phyloP scores from a whole-genome alignment of 2,797 vertebrate species.

The Bradypus variegatus region DNA sequence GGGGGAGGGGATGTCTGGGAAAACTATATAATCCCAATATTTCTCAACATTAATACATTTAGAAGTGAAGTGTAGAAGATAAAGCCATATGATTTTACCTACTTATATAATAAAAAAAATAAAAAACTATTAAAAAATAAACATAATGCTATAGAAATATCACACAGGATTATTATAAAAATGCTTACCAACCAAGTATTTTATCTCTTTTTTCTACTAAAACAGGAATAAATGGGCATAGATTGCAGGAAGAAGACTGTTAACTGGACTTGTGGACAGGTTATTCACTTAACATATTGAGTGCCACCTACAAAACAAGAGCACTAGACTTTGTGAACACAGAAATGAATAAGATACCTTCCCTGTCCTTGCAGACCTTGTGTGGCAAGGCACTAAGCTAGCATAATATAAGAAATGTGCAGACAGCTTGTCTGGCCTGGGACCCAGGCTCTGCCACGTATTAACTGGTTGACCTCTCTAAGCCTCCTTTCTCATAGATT shows the following conservation, averaged over 20 bases:
- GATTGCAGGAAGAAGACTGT: not conserved
- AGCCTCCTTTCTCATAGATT: not conserved
- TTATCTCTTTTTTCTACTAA: not conserved
- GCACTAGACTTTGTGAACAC: not conserved
- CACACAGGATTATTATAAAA: slow-evolving; percentile 6
- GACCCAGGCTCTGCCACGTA: not conserved
- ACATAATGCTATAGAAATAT: not conserved
- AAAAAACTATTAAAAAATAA: slow-evolving; percentile 10
- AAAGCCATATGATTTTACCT: not conserved
- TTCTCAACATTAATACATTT: slow-evolving; percentile 27
- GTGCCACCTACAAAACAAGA: not conserved
- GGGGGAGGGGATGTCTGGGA: not conserved
- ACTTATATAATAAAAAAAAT: not conserved
- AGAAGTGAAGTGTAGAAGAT: not conserved
- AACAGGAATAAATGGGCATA: not conserved
- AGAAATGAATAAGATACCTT: not conserved
- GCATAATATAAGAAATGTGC: not conserved
- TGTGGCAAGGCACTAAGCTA: no score
- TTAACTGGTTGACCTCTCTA: not conserved
- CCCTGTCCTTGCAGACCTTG: not conserved
- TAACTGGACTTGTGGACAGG: not conserved
- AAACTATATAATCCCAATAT: slow-evolving; percentile 4
- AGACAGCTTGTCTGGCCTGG: not conserved
- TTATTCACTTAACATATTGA: not conserved
- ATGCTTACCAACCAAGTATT: not conserved